Evolutionary conservation across 2,797 vertebrate genomes (phyloP), one percentile per base, ranked within the genome.

Genomic region (Gallinago nigripennis): DNA sequence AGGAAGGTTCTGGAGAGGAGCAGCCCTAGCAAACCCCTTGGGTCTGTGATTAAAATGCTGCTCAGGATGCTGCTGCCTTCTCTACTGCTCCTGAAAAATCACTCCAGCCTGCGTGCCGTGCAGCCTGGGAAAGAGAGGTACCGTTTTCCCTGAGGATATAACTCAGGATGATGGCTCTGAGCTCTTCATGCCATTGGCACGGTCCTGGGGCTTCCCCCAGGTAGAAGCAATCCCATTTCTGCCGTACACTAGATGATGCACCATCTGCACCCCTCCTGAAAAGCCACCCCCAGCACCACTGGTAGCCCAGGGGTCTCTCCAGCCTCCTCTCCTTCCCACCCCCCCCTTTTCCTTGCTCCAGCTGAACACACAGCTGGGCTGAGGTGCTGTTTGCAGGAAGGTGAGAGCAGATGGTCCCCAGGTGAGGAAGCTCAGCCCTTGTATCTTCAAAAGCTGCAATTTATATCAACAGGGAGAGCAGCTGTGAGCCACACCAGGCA

Each of bases 41-140:
- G 51, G 45, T 43, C 19, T 35, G 54, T 15, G 82, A 66, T 50
- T 86, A 82, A 83, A 76, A 84, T 78, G 85, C 72, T 65, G 60
- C 76, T 90, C 72, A 63, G 91, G 86, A 63, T 66, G 77, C 88
- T 65, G 80, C 88, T 51, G 88, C 70, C 9, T 41, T 73, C 70
- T 37, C 68, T 9, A 69, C 30, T 24, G 78, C 84, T 93, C 81
- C 82, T 25, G 56, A 12, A 71, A 56, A 57, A 75, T 5, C 39
- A 0, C 79, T 33, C 33, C 75, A 68, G 46, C 63, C 68, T 17
- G 21, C 37, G 2, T 13, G 25, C 48, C 7, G 5, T 24, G 51
- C 69, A 88, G 72, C 73, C 83, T 7, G 7, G 2, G n/a, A 6
- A n/a, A 9, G 19, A 31, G 37, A 30, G 72, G 50, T 8, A 33